Base-by-base conservation (phyloP, 2,113 vertebrate species). In the Polypterus bichir region DNA sequence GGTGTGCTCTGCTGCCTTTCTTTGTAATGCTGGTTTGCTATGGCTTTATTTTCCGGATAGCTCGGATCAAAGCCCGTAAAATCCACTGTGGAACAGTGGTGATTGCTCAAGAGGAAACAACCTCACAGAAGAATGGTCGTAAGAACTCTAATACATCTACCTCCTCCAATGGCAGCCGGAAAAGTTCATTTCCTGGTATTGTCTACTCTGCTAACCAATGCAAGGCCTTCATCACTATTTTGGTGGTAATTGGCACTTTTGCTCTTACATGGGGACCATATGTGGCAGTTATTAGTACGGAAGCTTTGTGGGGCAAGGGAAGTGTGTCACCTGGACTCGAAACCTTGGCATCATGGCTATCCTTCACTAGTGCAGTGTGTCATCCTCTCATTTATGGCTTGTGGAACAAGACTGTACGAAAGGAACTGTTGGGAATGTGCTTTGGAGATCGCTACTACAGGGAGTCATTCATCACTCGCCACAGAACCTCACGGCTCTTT, bases 331-430 rank as follows among this genome's bases (percentile, higher is more conserved):
- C 88, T 45, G 72, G 83, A 55, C 61, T 93, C 76, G 94, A 97
- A 84, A 97, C 95, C 0, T 72, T 98, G 64, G 96, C 92, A 54
- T 91, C 92, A 0, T 99, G 96, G 96, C 77, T 99, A 60, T 96
- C 93, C 4, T 97, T 99, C 53, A 88, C 88, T 71, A 98, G 96
- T 46, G 91, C 95, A 1, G 80, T 87, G 63, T 99, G 96, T 73
- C 95, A 98, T 66, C 96, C 95, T 0, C 83, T 98, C 3, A 97
- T 99, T 80, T 98, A 98, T 0, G 97, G 94, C 5, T 77, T 99
- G 59, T 99, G 97, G 97, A 98, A 99, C 74, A 99, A 99, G 83
- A 99, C 94, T 0, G 95, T 99, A 9, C 91, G 94, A 66, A 98
- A 93, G 73, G 95, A 99, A 45, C 88, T 99, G 2, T 80, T 99